Conservation (phyloP, 2,888 invertebrate species). For the Drosophila sordidula region DNA sequence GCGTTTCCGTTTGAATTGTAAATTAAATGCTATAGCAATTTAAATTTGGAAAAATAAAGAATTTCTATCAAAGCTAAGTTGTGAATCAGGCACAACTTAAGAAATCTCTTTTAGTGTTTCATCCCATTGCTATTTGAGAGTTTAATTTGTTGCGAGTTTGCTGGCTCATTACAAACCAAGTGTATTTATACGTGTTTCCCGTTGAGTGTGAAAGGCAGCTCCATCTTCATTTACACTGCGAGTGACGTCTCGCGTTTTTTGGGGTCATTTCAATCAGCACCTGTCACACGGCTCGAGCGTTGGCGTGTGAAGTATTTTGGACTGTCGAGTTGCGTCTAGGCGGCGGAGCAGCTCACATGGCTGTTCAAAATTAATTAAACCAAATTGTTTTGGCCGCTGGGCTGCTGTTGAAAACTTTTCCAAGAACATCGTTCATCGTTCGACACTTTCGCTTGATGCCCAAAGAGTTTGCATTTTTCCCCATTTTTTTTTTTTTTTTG, state of each 20-base stretch:
- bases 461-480: not conserved
- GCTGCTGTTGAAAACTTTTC: slow-evolving; percentile 45
- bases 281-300: slow-evolving; percentile 69
- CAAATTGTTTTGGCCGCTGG: slow-evolving; percentile 62
- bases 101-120: not conserved
- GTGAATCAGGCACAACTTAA: not conserved
- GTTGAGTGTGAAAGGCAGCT: slow-evolving; percentile 52
- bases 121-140: not conserved
- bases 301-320: slow-evolving; percentile 63
- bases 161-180: slow-evolving; percentile 6
- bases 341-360: slow-evolving; percentile 25
- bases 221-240: slow-evolving; percentile 39
- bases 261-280: slow-evolving; percentile 78
- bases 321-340: too few species aligned
- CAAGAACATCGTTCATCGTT: slow-evolving; percentile 57
- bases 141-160: slow-evolving; percentile 43
- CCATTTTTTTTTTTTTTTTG: slow-evolving; percentile 39
- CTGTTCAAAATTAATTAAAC: slow-evolving; percentile 71
- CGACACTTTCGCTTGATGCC: slow-evolving; percentile 66
- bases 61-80: slow-evolving; percentile 6
- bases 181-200: slow-evolving; percentile 21
- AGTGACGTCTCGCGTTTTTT: slow-evolving; percentile 51
- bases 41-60: slow-evolving; percentile 11
- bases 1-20: not conserved
- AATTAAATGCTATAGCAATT: not conserved